Evolutionary conservation across 1,140 invertebrate species (phyloP), one percentile per base, ranked within the genome.

Genomic region (Dreissena polymorpha): DNA sequence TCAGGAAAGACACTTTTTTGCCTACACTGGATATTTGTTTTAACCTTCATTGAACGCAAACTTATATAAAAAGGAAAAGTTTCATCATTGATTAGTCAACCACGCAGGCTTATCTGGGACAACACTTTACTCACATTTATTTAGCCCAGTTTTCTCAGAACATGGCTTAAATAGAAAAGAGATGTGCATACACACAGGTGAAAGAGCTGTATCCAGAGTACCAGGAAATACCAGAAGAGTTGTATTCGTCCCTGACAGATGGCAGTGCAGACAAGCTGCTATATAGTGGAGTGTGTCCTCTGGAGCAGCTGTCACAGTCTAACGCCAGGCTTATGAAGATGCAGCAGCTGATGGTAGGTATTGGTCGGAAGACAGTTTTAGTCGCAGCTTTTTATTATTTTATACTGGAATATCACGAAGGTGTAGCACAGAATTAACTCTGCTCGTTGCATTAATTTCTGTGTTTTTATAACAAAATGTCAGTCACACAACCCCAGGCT

Each of bases 181-280:
- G n/a, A n/a, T n/a, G n/a, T n/a, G n/a, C n/a, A n/a, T n/a, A n/a
- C n/a, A n/a, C n/a, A n/a, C n/a, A n/a, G n/a, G 67, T 21, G 12
- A 69, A n/a, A n/a, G n/a, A n/a, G 10, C 60, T 63, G 29, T 80
- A 72, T 25, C 78, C 78, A 49, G 78, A 80, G 25, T 80, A 72
- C 51, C 68, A 80, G 51, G 68, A 80, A 16, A 80, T 80, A 10
- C 68, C 67, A 21, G 25, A 49, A 1, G 68, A 68, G 0, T 25
- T 80, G 25, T 72, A 18, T 50, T 51, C 49, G 55, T 80, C 65
- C 55, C 49, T 70, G 29, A 8, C 25, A 27, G 27, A 18, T 3
- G 49, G 72, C 10, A 65, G 49, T 63, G 67, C 72, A 10, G 68
- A 80, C 25, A 80, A 60, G 18, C 71, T 80, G 78, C 21, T 72